phyloP scores from a whole-genome alignment of 2,888 invertebrate species.

The Pharmacophagus antenor region DNA sequence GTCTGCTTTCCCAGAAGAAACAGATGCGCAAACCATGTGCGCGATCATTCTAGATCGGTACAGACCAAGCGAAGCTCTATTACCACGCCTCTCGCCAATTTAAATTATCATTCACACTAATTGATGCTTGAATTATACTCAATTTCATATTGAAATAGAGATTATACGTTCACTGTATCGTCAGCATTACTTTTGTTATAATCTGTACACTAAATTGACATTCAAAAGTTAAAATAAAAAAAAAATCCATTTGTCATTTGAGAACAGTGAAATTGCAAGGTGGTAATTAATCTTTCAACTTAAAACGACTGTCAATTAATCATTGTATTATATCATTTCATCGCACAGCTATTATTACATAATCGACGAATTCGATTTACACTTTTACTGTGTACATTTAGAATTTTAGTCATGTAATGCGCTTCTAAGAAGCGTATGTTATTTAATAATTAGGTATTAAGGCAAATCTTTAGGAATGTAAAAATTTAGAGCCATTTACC shows the following conservation, averaged over 20 bases:
- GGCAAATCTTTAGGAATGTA: slow-evolving; percentile 46
- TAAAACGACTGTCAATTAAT: slow-evolving; percentile 19
- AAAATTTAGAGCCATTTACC: slow-evolving; percentile 44
- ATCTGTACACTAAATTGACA: not conserved
- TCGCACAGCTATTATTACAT: not conserved
- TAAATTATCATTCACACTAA: not conserved
- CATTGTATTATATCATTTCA: slow-evolving; percentile 19
- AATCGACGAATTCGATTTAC: slow-evolving; percentile 15
- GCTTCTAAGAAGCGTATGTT: slow-evolving; percentile 67
- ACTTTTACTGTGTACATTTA: slow-evolving; percentile 36
- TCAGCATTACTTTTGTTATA: slow-evolving; percentile 6
- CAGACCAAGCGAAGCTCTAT: slow-evolving; percentile 65
- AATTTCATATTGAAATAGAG: slow-evolving; percentile 61
- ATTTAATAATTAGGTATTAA: slow-evolving; percentile 45
- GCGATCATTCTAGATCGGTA: slow-evolving; percentile 90
- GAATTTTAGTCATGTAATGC: slow-evolving; percentile 36
- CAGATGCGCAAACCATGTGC: slow-evolving; percentile 93
- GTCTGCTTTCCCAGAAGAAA: slow-evolving; percentile 93
- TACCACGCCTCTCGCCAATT: slow-evolving; percentile 44
- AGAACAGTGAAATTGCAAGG: not conserved
- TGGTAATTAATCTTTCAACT: not conserved
- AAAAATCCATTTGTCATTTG: not conserved
- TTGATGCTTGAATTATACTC: slow-evolving; percentile 48
- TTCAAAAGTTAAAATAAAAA: not conserved
- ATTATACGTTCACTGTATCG: slow-evolving; percentile 45